Base-by-base conservation (phyloP, 2,888 invertebrate species). In the Limenitis camilla region DNA sequence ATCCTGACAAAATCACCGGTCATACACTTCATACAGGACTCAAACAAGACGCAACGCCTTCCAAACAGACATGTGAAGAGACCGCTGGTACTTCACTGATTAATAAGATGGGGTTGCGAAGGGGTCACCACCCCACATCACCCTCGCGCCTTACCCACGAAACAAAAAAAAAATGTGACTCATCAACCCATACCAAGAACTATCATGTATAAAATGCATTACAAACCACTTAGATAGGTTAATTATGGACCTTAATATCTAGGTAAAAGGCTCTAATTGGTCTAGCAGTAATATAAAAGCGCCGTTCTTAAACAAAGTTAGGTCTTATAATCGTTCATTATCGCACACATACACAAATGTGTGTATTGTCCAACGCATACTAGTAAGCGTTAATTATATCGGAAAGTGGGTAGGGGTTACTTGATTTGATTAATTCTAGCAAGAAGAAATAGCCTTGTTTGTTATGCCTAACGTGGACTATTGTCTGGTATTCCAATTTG, bases 141-240 rank as follows among this genome's bases (percentile, higher is more conserved):
- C 84, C 85, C 84, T 72, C 76, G 77, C 83, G 82, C 83, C 83
- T 82, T 83, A 85, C 87, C 86, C 87, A 85, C 87, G 79, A 86
- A 87, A 88, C 88, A 88, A 88, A 87, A 87, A 87, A 87, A 87
- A 88, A 88, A 88, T 88, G 88, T 88, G 88, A 88, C 88, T 88
- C 88, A 88, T 88, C 88, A 88, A 88, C 85, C 66, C 83, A 85
- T 83, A 85, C 85, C 62, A 75, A 76, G 76, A 74, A 75, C 71
- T 58, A 60, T 61, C 65, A 62, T 58, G 62, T 62, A 53, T 63
- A 64, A 64, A 66, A 71, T 65, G 72, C 61, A 68, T 65, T 69
- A 71, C 69, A 74, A 70, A 68, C 68, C 64, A 63, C 63, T 62
- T 59, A 55, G 61, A 61, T 67, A 76, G 71, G 66, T 63, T 68